Conservation (phyloP, 1,140 invertebrate genomes). For the Leptoteleia sp. region DNA sequence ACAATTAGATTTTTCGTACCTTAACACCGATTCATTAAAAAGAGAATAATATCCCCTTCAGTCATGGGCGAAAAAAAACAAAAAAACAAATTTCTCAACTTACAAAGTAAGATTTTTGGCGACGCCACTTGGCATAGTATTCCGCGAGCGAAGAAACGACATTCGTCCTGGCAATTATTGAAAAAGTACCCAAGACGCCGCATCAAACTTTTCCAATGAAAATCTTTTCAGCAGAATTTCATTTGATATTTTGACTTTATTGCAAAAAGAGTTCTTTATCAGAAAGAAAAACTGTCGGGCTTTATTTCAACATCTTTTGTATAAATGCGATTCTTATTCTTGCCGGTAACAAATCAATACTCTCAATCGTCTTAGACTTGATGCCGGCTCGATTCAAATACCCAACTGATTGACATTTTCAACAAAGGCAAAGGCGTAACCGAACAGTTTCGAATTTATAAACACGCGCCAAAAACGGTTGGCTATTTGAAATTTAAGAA, state of each 20-base stretch:
- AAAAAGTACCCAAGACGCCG: slow-evolving; percentile 38
- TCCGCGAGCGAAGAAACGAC: too few species aligned
- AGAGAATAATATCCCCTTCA: too few species aligned
- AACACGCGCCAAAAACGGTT: too few species aligned
- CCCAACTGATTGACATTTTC: slow-evolving; percentile 39
- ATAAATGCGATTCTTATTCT: slow-evolving; percentile 54
- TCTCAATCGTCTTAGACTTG: slow-evolving; percentile 24
- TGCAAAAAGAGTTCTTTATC: slow-evolving; percentile 44
- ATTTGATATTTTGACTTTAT: slow-evolving; percentile 51
- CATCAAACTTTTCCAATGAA: slow-evolving; percentile 56
- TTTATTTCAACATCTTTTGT: slow-evolving; percentile 59
- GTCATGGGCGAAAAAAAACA: too few species aligned
- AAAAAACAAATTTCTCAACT: too few species aligned
- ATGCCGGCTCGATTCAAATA: slow-evolving; percentile 47
- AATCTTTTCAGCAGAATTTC: slow-evolving; percentile 46
- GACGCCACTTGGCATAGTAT: too few species aligned
- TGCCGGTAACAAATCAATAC: slow-evolving; percentile 48
- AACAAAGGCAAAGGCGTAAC: slow-evolving; percentile 31
- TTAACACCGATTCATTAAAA: too few species aligned
- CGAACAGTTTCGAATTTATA: slow-evolving; percentile 27
- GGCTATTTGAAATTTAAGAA: too few species aligned
- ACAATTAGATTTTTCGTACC: too few species aligned
- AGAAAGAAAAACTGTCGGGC: slow-evolving; percentile 20
- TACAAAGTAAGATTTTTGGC: too few species aligned
- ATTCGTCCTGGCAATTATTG: too few species aligned